phyloP scores from a whole-genome alignment of 1,140 invertebrate species.

The Drosophila setifemur region DNA sequence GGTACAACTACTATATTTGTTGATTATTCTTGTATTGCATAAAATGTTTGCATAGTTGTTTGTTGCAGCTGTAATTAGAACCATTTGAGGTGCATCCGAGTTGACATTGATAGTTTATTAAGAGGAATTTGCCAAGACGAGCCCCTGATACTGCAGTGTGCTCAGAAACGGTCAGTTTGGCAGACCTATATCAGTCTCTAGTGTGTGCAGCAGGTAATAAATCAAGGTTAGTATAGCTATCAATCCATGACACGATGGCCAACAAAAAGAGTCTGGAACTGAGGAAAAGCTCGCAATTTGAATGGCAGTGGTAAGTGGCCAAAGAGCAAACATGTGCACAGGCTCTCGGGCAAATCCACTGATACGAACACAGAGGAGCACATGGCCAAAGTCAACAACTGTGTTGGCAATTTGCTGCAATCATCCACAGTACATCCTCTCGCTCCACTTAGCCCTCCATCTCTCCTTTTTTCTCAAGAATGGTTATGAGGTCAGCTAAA shows the following conservation, averaged over 20 bases:
- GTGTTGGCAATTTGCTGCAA: constrained; percentile 63
- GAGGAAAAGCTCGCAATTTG: constrained; percentile 47
- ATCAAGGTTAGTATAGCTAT: constrained; percentile 69
- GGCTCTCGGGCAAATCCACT: not conserved
- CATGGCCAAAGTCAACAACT: constrained; percentile 47
- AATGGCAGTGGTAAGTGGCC: constrained; percentile 67
- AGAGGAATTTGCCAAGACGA: not conserved
- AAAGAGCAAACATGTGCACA: constrained; percentile 21
- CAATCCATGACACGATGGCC: constrained; percentile 55
- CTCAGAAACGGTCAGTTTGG: constrained; percentile 32
- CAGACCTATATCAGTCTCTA: constrained; percentile 22
- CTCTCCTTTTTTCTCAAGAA: not conserved
- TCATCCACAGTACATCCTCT: constrained; percentile 44
- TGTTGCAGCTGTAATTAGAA: constrained; percentile 36
- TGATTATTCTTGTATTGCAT: constrained; percentile 46
- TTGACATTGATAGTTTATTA: constrained; percentile 47
- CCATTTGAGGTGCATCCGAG: constrained; percentile 2
- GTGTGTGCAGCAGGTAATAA: constrained; percentile 48
- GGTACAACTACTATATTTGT: not conserved
- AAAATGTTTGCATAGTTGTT: constrained; percentile 19
- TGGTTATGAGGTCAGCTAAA: constrained; percentile 40
- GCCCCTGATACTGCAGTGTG: not conserved
- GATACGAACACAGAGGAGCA: not conserved
- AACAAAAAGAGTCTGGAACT: constrained; percentile 31
- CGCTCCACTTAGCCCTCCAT: not conserved